These are phyloP conservation scores for Raphicerus campestris DNA, from an alignment of 2,113 vertebrate species.

Conservation along the genomic window DNA sequence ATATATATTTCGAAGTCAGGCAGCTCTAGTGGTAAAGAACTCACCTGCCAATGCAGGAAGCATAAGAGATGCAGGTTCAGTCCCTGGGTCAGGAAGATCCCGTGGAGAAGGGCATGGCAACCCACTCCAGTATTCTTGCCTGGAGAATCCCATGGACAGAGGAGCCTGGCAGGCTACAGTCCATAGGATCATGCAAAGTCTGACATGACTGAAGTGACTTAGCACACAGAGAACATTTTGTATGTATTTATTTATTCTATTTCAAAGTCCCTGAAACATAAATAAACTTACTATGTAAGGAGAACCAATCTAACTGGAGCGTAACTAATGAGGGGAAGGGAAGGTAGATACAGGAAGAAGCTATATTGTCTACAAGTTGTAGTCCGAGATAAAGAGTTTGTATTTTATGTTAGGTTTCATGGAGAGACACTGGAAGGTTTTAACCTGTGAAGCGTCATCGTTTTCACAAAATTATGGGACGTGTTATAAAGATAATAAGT, in stretches of 20 bases:
- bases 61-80: not conserved
- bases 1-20: not conserved
- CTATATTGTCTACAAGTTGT: not conserved
- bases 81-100: not conserved
- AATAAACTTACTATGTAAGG: not conserved
- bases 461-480: not conserved
- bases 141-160: not conserved
- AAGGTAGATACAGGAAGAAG: not conserved
- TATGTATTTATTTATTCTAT: not conserved
- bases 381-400: not conserved
- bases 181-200: not conserved
- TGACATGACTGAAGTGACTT: not conserved
- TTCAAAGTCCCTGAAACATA: not conserved
- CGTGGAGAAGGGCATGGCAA: not conserved
- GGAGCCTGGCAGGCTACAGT: not conserved
- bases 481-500: not conserved
- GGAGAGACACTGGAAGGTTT: not conserved
- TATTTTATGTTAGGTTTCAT: not conserved
- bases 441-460: not conserved
- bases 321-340: not conserved
- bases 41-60: not conserved
- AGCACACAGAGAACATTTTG: not conserved
- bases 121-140: not conserved
- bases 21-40: not conserved
- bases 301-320: not conserved